Evolutionary conservation across 2,113 vertebrate species (phyloP).

Genomic region (Tragelaphus buxtoni): DNA sequence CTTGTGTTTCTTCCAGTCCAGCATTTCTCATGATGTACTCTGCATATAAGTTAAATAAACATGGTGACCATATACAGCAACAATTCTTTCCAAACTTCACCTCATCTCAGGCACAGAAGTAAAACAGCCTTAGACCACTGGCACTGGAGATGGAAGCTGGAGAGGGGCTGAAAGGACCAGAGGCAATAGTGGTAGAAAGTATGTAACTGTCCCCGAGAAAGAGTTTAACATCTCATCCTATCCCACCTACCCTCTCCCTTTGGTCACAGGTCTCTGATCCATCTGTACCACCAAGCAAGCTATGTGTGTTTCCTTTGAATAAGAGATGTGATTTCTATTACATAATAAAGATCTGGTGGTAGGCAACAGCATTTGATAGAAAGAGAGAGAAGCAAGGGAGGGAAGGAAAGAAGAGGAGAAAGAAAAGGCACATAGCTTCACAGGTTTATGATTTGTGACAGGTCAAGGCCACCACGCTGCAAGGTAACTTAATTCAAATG

Average conservation of each 20-base stretch:
- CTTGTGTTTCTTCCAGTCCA: too few relatives aligned
- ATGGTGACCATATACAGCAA: not conserved
- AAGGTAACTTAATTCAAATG: not conserved
- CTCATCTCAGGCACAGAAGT: not conserved
- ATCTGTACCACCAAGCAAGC: not conserved
- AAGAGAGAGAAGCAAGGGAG: not conserved
- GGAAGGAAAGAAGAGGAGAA: rapidly evolving
- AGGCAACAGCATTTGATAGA: not conserved
- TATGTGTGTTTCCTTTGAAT: not conserved
- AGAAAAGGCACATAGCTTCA: not conserved
- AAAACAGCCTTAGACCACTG: not conserved
- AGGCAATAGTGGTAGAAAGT: not conserved
- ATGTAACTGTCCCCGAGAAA: not conserved
- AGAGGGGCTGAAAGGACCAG: not conserved
- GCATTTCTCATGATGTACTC: too few relatives aligned
- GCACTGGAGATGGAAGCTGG: too few relatives aligned
- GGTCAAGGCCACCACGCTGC: not conserved
- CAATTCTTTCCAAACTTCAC: not conserved
- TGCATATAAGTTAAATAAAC: too few relatives aligned
- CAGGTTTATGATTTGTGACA: not conserved
- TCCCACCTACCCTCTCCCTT: not conserved
- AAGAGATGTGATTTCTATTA: not conserved
- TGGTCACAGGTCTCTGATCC: not conserved
- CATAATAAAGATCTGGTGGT: not conserved
- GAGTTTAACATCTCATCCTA: not conserved